Evolutionary conservation across 1,140 invertebrate species (phyloP), one percentile per base, ranked within the genome.

Genomic region (Onthophagus taurus): DNA sequence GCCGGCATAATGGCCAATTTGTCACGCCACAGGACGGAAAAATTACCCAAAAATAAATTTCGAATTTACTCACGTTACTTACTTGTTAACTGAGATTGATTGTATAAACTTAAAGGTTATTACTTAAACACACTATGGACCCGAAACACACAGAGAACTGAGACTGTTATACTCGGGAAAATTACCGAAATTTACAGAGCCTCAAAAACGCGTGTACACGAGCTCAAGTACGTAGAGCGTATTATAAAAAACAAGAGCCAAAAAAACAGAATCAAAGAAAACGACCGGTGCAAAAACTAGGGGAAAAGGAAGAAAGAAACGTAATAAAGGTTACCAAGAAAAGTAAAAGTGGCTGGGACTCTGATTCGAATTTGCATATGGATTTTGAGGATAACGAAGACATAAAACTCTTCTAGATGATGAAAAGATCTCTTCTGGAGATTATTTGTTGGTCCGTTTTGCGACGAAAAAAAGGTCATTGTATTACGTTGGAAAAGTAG

Each of bases 381-480:
- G 16, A 42, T 24, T 18, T 31, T 16, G n/a, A 19, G 16, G 38
- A 34, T 4, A 1, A 37, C n/a, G 2, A n/a, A n/a, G n/a, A n/a
- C n/a, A 33, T 30, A 38, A 45, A 19, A n/a, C n/a, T n/a, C n/a
- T 49, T 45, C 35, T 49, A 26, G 36, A 49, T 45, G 35, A 45
- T 13, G 47, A 49, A 13, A 31, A 37, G 36, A 38, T 48, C 16
- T 2, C 6, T 6, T 7, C 5, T 6, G 35, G 31, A 12, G 37
- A 42, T 34, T 42, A 47, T 30, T 11, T 42, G 5, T 35, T 47
- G n/a, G 20, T 42, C 2, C 31, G 35, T 7, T 47, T 47, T 24
- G 23, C 11, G 9, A 49, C 43, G 34, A 45, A 49, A 45, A 49
- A 41, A 45, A 31, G 31, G 35, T 7, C 16, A 14, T 21, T 49